Conservation (phyloP, 2,888 invertebrate genomes). For the Temnothorax ravouxi region DNA sequence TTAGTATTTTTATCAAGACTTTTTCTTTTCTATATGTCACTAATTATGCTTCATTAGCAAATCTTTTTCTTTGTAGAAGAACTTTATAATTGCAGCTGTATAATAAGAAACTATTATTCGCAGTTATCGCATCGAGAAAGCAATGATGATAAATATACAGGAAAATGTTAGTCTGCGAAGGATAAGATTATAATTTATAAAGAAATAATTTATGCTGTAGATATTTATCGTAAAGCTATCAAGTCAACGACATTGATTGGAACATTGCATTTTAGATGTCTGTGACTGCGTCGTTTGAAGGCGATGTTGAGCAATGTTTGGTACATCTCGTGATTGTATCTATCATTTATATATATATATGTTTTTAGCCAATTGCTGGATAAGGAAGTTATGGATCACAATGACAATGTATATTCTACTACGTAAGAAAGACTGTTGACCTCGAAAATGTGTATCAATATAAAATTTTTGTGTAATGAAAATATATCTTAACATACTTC, state of each 20-base stretch:
- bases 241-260: not conserved
- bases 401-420: not conserved
- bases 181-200: not conserved
- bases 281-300: not conserved
- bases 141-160: not conserved
- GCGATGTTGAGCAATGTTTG: not conserved
- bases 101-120: not conserved
- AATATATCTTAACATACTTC: too few species aligned
- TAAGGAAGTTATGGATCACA: constrained; percentile 6
- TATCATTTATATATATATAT: not conserved
- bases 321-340: not conserved
- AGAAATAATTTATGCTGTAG: constrained; percentile 8
- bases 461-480: too few species aligned
- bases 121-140: constrained; percentile 17
- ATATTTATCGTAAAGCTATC: constrained; percentile 20
- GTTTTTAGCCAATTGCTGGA: not conserved
- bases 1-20: not conserved
- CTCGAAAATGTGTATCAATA: not conserved
- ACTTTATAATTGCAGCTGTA: not conserved
- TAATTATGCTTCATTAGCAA: not conserved
- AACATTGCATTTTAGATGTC: not conserved
- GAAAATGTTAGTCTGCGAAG: not conserved
- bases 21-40: not conserved
- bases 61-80: not conserved
- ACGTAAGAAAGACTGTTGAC: not conserved